phyloP scores from a whole-genome alignment of 2,888 invertebrate genomes.

The Thumatha senex region DNA sequence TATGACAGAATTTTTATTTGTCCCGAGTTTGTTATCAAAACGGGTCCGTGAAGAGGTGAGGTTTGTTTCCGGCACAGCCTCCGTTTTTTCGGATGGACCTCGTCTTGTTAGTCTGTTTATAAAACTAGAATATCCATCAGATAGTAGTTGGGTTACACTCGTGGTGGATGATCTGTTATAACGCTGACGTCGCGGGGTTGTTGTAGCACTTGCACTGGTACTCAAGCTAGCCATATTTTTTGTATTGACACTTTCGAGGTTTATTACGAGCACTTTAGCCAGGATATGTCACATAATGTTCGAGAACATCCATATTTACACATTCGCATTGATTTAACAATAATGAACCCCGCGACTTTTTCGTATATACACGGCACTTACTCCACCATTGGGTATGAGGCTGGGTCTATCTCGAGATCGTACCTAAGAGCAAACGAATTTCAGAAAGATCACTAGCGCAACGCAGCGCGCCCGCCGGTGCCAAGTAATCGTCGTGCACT shows the following conservation, averaged over 20 bases:
- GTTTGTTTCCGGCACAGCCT: constrained; percentile 66
- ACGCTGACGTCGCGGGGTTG: constrained; percentile 85
- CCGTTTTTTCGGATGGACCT: constrained; percentile 88
- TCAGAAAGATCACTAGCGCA: constrained; percentile 81
- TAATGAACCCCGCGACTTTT: constrained; percentile 27
- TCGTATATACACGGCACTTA: constrained; percentile 47
- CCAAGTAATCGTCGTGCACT: constrained; percentile 87
- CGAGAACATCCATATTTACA: constrained; percentile 65
- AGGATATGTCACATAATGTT: constrained; percentile 66
- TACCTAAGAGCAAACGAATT: constrained; percentile 75
- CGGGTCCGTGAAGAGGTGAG: constrained; percentile 59
- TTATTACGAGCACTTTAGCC: constrained; percentile 59
- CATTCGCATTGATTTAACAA: constrained; percentile 34
- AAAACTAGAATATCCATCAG: constrained; percentile 93
- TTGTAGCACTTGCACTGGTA: constrained; percentile 63
- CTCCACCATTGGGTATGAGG: constrained; percentile 61
- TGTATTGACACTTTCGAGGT: constrained; percentile 27
- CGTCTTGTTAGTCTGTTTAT: constrained; percentile 91
- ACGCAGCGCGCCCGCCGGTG: constrained; percentile 82
- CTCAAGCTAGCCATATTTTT: constrained; percentile 65
- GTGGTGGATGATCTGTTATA: constrained; percentile 90
- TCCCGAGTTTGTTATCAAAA: constrained; percentile 70
- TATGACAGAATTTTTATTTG: constrained; percentile 64
- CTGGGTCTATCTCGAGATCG: constrained; percentile 73
- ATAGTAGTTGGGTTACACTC: constrained; percentile 93